Evolutionary conservation across 2,797 vertebrate species (phyloP).

Genomic region (Rhinoraja longicauda): DNA sequence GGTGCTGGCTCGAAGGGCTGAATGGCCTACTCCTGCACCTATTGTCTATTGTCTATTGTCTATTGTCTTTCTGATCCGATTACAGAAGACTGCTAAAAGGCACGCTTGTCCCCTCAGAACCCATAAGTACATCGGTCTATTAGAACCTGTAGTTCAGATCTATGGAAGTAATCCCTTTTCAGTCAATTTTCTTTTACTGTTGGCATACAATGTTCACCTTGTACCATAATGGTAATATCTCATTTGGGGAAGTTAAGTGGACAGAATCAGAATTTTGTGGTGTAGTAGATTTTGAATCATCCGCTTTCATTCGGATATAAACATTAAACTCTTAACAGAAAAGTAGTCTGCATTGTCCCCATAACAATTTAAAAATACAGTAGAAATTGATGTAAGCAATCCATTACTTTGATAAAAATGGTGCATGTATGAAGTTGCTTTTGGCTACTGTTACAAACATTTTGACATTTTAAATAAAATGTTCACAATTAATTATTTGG

Average conservation of each 20-base stretch:
- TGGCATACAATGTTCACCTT: neutral
- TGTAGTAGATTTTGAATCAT: too few species aligned
- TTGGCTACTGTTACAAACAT: neutral
- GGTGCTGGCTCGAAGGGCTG: too few species aligned
- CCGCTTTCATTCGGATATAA: neutral
- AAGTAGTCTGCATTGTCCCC: neutral
- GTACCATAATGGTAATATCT: neutral
- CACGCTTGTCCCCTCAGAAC: neutral
- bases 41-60: too few species aligned
- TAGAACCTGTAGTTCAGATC: neutral
- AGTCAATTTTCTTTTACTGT: neutral
- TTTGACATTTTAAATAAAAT: neutral
- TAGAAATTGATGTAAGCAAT: neutral
- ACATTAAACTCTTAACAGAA: neutral
- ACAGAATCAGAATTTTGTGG: too few species aligned
- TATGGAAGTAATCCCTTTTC: neutral
- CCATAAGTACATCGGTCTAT: neutral
- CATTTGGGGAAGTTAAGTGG: too few species aligned
- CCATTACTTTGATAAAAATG: neutral
- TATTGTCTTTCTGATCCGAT: neutral
- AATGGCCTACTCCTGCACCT: too few species aligned
- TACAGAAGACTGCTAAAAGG: neutral
- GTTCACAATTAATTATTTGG: neutral
- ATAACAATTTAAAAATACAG: neutral
- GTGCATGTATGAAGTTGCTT: neutral